Conservation (phyloP, 1,140 invertebrate genomes). For the Dinothrombium tinctorium region DNA sequence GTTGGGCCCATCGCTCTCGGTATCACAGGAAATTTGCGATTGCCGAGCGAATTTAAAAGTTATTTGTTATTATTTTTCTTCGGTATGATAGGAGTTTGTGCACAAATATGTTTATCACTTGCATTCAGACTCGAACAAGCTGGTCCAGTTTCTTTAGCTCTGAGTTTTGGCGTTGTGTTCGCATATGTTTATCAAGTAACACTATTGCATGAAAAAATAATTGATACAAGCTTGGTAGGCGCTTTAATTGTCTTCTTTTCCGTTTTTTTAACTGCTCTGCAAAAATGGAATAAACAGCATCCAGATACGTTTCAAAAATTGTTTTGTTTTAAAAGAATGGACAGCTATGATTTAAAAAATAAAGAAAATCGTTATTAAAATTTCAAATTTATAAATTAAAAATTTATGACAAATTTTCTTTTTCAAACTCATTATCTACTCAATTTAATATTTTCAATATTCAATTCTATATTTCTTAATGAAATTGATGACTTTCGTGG, state of each 20-base stretch:
- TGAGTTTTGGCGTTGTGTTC: conserved; percentile 66
- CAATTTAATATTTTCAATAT: no score
- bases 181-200: conserved; percentile 58
- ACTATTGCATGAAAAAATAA: background rate
- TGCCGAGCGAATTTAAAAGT: background rate
- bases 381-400: no score
- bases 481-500: no score
- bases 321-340: no score
- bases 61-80: background rate
- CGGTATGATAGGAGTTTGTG: conserved; percentile 38
- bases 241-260: background rate
- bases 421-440: no score
- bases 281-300: background rate
- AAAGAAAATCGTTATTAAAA: no score
- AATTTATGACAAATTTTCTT: no score
- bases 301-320: conserved; percentile 1
- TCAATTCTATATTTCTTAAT: no score
- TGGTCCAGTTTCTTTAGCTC: conserved; percentile 59
- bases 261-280: background rate
- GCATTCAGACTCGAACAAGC: conserved; percentile 67
- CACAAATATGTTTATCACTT: conserved; percentile 57
- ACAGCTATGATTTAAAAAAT: no score
- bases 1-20: background rate
- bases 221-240: background rate
- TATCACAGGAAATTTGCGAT: background rate